Evolutionary conservation across 2,113 vertebrate species (phyloP).

Genomic region (Spea multiplicata): DNA sequence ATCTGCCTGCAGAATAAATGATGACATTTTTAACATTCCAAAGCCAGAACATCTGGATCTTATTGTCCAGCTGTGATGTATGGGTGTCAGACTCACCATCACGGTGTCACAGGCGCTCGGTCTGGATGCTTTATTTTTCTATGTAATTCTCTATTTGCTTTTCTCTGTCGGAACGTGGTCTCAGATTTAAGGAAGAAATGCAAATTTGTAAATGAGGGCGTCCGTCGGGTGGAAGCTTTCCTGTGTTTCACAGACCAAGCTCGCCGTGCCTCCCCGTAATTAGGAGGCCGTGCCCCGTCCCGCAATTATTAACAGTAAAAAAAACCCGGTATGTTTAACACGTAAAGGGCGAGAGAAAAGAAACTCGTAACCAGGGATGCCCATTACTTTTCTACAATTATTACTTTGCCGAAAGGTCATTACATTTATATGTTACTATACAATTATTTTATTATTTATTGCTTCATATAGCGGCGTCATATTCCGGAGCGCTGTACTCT

Average conservation of each 20-base stretch:
- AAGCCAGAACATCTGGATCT: constrained; percentile 58
- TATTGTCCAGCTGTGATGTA: constrained; percentile 53
- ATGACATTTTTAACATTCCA: constrained; percentile 63
- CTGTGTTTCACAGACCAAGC: background rate
- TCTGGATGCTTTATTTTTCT: constrained; percentile 51
- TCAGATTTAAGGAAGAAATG: background rate
- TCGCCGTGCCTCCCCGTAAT: constrained; percentile 24
- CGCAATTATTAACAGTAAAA: too few relatives aligned
- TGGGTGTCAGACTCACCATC: constrained; percentile 31
- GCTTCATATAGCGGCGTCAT: too few relatives aligned
- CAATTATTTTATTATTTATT: too few relatives aligned
- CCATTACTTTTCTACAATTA: too few relatives aligned
- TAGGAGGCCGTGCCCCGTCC: background rate
- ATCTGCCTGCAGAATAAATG: constrained; percentile 56
- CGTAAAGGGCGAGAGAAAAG: too few relatives aligned
- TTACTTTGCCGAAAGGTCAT: too few relatives aligned
- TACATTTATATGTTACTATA: too few relatives aligned
- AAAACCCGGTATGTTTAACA: too few relatives aligned
- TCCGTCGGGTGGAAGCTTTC: background rate
- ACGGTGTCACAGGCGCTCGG: constrained; percentile 33
- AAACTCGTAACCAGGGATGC: too few relatives aligned
- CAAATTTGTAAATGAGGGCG: constrained; percentile 35
- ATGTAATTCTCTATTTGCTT: constrained; percentile 27
- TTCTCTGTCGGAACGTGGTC: constrained; percentile 23
- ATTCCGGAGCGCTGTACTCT: too few relatives aligned